Evolutionary conservation across 2,113 vertebrate species (phyloP).

Genomic region (Sylvilagus bachmani): DNA sequence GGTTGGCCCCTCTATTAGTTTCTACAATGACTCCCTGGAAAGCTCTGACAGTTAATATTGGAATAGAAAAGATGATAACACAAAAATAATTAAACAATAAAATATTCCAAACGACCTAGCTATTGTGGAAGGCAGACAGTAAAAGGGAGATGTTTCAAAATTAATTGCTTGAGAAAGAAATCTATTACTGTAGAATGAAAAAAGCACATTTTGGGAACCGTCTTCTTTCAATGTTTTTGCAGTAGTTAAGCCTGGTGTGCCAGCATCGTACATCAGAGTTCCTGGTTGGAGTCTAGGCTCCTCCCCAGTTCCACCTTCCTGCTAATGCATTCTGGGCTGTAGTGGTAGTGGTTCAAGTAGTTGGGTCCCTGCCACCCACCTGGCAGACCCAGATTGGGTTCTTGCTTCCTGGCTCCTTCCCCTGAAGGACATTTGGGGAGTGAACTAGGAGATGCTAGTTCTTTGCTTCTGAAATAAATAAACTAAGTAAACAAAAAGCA

Average conservation of each 20-base stretch:
- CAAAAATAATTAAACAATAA: constrained; percentile 23
- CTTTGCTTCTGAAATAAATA: no score
- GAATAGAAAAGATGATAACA: not conserved
- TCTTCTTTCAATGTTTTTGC: not conserved
- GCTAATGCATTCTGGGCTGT: no score
- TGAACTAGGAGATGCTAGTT: no score
- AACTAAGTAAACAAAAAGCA: not conserved
- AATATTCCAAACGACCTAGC: constrained; percentile 28
- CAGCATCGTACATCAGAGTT: no score
- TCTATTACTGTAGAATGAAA: not conserved
- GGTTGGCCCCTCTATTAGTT: not conserved
- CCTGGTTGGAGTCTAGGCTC: no score
- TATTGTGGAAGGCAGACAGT: not conserved
- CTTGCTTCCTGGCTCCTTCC: no score
- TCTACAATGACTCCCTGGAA: not conserved
- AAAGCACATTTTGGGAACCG: not conserved
- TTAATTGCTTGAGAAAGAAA: not conserved
- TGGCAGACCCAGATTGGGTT: no score
- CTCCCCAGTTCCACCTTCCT: no score
- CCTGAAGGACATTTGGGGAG: no score
- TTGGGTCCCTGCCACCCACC: no score
- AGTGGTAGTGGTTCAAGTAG: no score
- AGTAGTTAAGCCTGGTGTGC: no score
- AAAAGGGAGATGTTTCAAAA: constrained; percentile 3
- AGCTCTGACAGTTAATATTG: not conserved